A percentile compares a stretch with the other conserved stretches of the same genome.
phyloP scores from a whole-genome alignment of 2,888 invertebrate species.

The Stenodema calcarata region DNA sequence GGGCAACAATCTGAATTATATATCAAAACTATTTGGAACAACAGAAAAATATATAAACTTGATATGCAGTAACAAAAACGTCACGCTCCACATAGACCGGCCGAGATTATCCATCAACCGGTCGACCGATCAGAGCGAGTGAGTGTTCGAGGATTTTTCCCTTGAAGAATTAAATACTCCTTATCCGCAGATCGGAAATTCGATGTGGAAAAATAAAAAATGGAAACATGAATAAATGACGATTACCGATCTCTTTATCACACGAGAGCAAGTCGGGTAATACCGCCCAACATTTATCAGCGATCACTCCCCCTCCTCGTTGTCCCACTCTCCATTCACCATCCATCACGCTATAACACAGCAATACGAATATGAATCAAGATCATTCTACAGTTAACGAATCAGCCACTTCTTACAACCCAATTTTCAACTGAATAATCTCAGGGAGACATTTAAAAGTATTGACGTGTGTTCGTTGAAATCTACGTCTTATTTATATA shows the following conservation, averaged over 20 bases:
- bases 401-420: background rate
- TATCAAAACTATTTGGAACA: too few relatives aligned
- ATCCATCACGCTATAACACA: slow-evolving; percentile 6
- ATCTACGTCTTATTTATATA: too few relatives aligned
- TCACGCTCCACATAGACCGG: too few relatives aligned
- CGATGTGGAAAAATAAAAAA: background rate
- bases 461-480: background rate
- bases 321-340: too few relatives aligned
- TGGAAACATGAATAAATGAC: slow-evolving; percentile 17
- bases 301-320: slow-evolving; percentile 10
- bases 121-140: background rate
- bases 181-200: background rate
- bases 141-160: background rate
- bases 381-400: background rate
- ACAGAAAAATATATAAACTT: too few relatives aligned
- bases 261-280: slow-evolving; percentile 20
- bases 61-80: too few relatives aligned
- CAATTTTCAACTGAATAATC: background rate
- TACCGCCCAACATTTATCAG: slow-evolving; percentile 10
- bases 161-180: background rate
- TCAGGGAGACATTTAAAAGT: background rate
- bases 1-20: too few relatives aligned
- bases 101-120: too few relatives aligned
- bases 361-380: slow-evolving; percentile 17
- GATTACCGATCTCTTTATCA: slow-evolving; percentile 9